Evolutionary conservation across 2,113 vertebrate species (phyloP).

Genomic region (Romanogobio albipinnatus): DNA sequence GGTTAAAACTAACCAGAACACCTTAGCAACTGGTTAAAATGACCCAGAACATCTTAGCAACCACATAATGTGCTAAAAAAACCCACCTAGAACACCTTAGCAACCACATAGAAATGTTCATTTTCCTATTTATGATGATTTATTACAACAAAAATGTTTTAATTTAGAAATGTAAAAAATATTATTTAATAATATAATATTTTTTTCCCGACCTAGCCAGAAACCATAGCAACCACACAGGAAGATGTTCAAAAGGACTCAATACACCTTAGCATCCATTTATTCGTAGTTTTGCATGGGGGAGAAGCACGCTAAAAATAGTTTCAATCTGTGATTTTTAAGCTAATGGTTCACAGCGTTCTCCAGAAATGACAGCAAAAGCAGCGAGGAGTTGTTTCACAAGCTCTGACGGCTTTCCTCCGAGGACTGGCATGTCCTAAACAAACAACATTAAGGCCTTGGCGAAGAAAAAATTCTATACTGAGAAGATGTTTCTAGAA

Average conservation of each 20-base stretch:
- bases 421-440: slow-evolving; percentile 27
- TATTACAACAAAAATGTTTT: too few relatives aligned
- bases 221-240: background rate
- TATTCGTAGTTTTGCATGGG: background rate
- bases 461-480: background rate
- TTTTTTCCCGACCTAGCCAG: too few relatives aligned
- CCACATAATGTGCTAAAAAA: background rate
- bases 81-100: background rate
- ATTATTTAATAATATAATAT: too few relatives aligned
- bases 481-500: slow-evolving; percentile 32
- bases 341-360: slow-evolving; percentile 4
- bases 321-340: background rate
- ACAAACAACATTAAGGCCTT: slow-evolving; percentile 44
- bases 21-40: background rate
- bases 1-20: background rate
- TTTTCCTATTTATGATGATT: too few relatives aligned
- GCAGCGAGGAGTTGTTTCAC: background rate
- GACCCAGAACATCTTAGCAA: background rate
- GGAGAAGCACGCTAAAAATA: background rate
- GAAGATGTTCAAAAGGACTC: background rate
- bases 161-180: too few relatives aligned
- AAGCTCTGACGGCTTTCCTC: slow-evolving; percentile 7
- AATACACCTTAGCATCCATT: background rate
- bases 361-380: slow-evolving; percentile 14
- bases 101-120: background rate